Percentiles rank a stretch among this genome's conserved stretches.
These are phyloP conservation scores for Drosophila truncata DNA, from an alignment of 1,140 invertebrate species.

Conservation along the genomic window DNA sequence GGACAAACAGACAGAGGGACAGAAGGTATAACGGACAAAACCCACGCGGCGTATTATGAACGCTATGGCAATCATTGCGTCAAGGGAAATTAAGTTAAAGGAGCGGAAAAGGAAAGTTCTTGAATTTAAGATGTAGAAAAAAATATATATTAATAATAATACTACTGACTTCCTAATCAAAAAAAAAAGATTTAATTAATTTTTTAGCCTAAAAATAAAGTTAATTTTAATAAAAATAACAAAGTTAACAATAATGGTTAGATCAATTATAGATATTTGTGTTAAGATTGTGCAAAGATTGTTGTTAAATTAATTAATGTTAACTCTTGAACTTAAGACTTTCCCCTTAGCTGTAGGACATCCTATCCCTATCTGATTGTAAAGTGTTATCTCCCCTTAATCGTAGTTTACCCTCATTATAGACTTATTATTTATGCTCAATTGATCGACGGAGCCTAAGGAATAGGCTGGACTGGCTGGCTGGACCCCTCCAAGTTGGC, in stretches of 20 bases:
- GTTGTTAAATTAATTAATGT: background rate
- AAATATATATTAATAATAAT: background rate
- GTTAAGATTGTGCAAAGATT: background rate
- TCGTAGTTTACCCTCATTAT: constrained; percentile 34
- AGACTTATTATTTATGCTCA: constrained; percentile 30
- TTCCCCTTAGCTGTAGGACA: background rate
- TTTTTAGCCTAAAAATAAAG: too few species aligned
- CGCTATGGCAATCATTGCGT: background rate
- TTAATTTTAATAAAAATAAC: too few species aligned
- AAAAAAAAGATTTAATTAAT: too few species aligned
- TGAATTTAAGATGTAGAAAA: background rate
- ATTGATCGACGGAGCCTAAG: constrained; percentile 19
- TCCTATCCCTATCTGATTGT: background rate
- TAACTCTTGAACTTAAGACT: too few species aligned
- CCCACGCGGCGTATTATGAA: constrained; percentile 20
- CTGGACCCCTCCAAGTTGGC: constrained; percentile 19
- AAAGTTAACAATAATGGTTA: background rate
- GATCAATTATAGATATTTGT: too few species aligned
- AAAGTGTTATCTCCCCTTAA: constrained; percentile 3
- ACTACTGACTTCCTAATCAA: too few species aligned
- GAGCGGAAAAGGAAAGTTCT: background rate
- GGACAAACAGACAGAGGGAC: background rate
- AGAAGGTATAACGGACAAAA: background rate
- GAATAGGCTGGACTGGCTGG: background rate
- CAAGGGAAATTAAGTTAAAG: background rate